Conservation (phyloP, 2,113 vertebrate species). For the Vulpes ferrilata region DNA sequence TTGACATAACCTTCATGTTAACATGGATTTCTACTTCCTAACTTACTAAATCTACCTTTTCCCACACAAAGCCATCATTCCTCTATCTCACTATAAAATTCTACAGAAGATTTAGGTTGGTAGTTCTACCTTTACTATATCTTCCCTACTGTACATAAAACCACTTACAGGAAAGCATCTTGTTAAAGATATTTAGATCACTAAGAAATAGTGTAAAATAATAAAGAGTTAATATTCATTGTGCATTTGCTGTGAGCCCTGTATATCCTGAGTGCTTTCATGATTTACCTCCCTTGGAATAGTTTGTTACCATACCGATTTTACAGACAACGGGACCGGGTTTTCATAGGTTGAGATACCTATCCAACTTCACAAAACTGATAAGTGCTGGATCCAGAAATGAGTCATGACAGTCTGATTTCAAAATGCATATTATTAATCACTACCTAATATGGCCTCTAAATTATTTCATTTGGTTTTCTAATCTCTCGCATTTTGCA, state of each 20-base stretch:
- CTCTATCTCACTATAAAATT: background rate
- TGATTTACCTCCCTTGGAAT: background rate
- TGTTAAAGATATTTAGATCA: background rate
- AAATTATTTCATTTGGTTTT: background rate
- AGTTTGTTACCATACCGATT: background rate
- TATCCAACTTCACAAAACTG: background rate
- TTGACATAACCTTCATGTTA: background rate
- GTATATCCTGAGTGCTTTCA: background rate
- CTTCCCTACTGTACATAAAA: background rate
- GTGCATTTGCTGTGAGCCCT: background rate
- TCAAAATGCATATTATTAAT: background rate
- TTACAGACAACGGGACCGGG: background rate
- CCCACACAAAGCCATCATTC: background rate
- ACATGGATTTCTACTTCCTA: background rate
- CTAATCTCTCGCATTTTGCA: background rate
- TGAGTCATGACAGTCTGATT: background rate
- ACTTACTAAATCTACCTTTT: constrained; percentile 49
- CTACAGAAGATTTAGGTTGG: background rate
- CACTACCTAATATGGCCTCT: background rate
- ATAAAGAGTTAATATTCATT: background rate
- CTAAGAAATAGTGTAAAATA: background rate
- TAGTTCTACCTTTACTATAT: constrained; percentile 55
- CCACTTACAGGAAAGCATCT: constrained; percentile 12
- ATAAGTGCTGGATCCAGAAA: background rate
- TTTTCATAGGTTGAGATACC: background rate